phyloP scores from a whole-genome alignment of 2,888 invertebrate species.

The Mellilla xanthometata region DNA sequence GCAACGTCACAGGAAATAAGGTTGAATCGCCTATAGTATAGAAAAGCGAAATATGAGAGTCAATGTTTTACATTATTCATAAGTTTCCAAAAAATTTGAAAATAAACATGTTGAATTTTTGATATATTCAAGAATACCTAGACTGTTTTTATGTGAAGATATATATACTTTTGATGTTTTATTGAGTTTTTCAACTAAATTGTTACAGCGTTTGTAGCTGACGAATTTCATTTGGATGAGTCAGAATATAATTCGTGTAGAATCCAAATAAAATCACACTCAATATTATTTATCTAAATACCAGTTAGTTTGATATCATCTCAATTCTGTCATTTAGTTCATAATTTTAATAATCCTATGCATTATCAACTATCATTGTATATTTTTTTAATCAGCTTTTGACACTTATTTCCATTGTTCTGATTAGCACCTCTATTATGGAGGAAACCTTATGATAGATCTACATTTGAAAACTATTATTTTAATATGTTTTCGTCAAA shows the following conservation, averaged over 20 bases:
- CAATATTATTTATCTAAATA: neutral
- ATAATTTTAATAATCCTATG: conserved; percentile 8
- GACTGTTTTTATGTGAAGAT: too few species aligned
- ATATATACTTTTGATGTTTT: neutral
- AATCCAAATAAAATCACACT: too few species aligned
- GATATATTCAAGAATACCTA: too few species aligned
- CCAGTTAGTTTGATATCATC: conserved; percentile 3
- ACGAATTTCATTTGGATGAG: too few species aligned
- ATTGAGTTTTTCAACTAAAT: neutral
- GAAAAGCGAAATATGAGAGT: conserved; percentile 19
- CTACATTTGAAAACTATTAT: conserved; percentile 1
- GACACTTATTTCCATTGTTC: conserved; percentile 19
- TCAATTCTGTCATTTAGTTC: conserved; percentile 6
- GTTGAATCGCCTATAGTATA: conserved; percentile 27
- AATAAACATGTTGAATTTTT: neutral
- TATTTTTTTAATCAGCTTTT: conserved; percentile 15
- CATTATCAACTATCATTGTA: conserved; percentile 9
- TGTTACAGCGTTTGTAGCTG: too few species aligned
- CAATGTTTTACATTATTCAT: conserved; percentile 13
- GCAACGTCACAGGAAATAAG: conserved; percentile 55
- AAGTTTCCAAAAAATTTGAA: neutral
- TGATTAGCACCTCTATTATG: conserved; percentile 17
- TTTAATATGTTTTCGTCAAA: neutral
- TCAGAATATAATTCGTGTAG: too few species aligned
- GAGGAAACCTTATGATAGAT: conserved; percentile 15